Conservation (phyloP, 2,113 vertebrate species). For the Rhabdomys dilectus region DNA sequence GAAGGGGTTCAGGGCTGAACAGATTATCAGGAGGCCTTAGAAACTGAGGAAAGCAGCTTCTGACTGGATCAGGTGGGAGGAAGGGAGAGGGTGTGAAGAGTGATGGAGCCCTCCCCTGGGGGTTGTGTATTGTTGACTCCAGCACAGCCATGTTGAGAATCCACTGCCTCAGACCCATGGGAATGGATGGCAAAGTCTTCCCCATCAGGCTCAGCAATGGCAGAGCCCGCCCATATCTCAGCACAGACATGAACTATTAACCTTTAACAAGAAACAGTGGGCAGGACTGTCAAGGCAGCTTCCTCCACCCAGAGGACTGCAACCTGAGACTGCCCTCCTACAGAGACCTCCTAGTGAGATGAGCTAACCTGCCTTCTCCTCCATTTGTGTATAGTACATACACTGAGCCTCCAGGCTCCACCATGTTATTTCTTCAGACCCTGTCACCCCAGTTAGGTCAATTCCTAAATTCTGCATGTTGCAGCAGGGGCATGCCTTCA, state of each 20-base stretch:
- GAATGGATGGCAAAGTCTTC: neutral
- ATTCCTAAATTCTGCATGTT: neutral
- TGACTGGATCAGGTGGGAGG: too few relatives aligned
- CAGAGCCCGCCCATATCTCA: neutral
- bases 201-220: neutral
- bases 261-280: neutral
- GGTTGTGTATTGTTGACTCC: neutral
- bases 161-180: neutral
- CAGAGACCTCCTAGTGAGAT: neutral
- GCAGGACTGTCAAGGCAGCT: neutral
- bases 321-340: neutral
- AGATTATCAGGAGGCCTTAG: neutral
- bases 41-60: neutral
- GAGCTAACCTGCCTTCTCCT: neutral
- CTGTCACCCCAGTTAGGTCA: neutral
- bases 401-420: neutral
- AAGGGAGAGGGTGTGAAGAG: too few relatives aligned
- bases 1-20: neutral
- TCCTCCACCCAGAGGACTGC: neutral
- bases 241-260: neutral
- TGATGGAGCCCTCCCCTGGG: neutral
- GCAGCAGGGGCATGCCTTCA: too few relatives aligned
- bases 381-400: too few relatives aligned
- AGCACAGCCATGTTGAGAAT: neutral
- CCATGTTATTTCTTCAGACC: neutral